These are phyloP conservation scores for Psittacula derbiana DNA, from an alignment of 2,797 vertebrate genomes.

Conservation along the genomic window DNA sequence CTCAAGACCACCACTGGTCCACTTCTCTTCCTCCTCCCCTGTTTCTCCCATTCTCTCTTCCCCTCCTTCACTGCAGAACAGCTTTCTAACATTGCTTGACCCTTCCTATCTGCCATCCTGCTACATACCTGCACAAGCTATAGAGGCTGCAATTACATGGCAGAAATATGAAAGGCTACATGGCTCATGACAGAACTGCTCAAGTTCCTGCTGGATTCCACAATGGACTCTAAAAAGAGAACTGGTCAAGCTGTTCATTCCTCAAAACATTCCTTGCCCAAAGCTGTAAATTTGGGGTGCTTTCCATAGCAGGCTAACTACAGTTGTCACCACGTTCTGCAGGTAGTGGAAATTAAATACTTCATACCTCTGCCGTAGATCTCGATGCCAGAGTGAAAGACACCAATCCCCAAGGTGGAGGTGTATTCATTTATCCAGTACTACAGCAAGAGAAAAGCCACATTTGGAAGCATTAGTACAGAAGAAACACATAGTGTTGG, in stretches of 20 bases:
- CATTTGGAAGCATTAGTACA: slow-evolving; percentile 44
- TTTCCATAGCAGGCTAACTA: neutral
- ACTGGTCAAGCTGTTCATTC: neutral
- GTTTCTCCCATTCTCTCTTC: neutral
- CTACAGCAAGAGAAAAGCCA: slow-evolving; percentile 71
- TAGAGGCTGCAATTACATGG: neutral
- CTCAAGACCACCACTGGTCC: neutral
- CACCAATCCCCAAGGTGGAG: slow-evolving; percentile 92
- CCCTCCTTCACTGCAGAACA: neutral
- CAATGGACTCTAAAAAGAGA: neutral
- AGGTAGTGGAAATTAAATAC: neutral
- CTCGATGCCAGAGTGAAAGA: slow-evolving; percentile 96
- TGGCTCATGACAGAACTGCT: neutral
- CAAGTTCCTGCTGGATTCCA: neutral
- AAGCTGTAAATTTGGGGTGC: neutral
- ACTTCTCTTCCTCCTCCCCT: neutral
- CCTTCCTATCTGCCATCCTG: neutral
- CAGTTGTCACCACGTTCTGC: neutral
- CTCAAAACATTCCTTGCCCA: neutral
- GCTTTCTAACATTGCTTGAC: neutral
- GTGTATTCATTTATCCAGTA: slow-evolving; percentile 98
- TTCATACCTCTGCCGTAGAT: slow-evolving; percentile 91
- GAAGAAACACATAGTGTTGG: neutral
- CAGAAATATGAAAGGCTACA: neutral
- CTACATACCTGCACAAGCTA: neutral